Conservation (phyloP, 2,113 vertebrate species). For the Lophius piscatorius region DNA sequence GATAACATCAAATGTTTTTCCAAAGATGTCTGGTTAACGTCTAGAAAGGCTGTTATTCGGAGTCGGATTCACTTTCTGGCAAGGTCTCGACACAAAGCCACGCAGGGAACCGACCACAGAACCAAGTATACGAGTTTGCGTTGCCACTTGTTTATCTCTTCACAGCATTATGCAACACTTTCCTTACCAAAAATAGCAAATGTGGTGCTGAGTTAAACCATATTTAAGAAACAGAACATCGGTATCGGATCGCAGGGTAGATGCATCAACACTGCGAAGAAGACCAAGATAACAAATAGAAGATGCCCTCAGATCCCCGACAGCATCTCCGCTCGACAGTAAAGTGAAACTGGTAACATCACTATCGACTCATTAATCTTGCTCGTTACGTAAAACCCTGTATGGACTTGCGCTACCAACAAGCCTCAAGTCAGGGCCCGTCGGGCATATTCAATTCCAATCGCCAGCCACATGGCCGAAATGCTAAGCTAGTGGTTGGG, state of each 20-base stretch:
- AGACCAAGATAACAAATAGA: not conserved
- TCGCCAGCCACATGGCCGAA: slow-evolving; percentile 70
- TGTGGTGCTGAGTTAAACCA: not conserved
- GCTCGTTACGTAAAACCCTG: slow-evolving; percentile 68
- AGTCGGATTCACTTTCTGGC: slow-evolving; percentile 1
- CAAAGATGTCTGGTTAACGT: slow-evolving; percentile 14
- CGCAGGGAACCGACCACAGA: slow-evolving; percentile 19
- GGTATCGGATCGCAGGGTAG: not conserved
- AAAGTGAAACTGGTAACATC: slow-evolving; percentile 40
- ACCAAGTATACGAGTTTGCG: slow-evolving; percentile 20
- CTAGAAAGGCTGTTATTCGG: slow-evolving; percentile 14
- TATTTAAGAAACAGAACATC: not conserved
- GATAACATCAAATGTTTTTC: slow-evolving; percentile 28
- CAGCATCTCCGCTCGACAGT: not conserved
- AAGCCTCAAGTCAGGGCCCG: slow-evolving; percentile 54
- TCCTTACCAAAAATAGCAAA: slow-evolving; percentile 12
- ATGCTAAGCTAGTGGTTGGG: slow-evolving; percentile 55
- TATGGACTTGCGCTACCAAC: slow-evolving; percentile 49
- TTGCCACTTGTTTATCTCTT: slow-evolving; percentile 31
- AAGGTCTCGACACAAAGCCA: slow-evolving; percentile 12
- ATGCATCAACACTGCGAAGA: not conserved
- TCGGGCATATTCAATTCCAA: slow-evolving; percentile 15
- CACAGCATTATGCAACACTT: slow-evolving; percentile 34
- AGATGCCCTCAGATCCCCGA: not conserved
- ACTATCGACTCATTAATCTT: slow-evolving; percentile 59